Conservation (phyloP, 2,797 vertebrate species). For the Podargus strigoides region DNA sequence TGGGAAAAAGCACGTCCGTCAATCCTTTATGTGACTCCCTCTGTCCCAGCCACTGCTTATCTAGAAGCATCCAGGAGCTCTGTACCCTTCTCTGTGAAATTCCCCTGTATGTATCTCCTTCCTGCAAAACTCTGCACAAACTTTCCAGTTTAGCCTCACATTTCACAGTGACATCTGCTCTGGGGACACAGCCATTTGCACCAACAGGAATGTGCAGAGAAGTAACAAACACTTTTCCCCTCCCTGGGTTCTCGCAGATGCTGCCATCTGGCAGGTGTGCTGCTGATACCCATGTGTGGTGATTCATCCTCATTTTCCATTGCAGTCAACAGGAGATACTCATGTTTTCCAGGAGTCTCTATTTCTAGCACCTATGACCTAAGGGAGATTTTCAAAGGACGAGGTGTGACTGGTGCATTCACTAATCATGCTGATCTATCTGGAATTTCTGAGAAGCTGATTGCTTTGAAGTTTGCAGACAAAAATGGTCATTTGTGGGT, state of each 20-base stretch:
- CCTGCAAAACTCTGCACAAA: background rate
- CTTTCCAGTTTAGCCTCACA: background rate
- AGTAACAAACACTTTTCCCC: background rate
- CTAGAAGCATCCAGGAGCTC: background rate
- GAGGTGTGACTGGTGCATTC: slow-evolving; percentile 11
- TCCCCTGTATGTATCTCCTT: background rate
- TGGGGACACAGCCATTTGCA: background rate
- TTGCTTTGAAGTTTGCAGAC: background rate
- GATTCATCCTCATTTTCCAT: background rate
- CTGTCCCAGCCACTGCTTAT: background rate
- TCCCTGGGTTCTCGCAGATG: background rate
- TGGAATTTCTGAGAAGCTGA: background rate
- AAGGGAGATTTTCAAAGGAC: slow-evolving; percentile 15
- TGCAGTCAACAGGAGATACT: background rate
- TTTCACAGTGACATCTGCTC: background rate
- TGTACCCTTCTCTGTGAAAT: background rate
- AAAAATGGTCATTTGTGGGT: background rate
- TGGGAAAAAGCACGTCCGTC: background rate
- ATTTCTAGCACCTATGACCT: slow-evolving; percentile 10
- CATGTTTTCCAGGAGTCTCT: slow-evolving; percentile 21
- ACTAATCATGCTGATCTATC: background rate
- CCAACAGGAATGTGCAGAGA: background rate
- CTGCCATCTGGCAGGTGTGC: background rate
- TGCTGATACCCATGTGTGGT: background rate
- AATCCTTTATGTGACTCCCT: background rate